Conservation (phyloP, 1,140 invertebrate genomes). For the Diprion similis region DNA sequence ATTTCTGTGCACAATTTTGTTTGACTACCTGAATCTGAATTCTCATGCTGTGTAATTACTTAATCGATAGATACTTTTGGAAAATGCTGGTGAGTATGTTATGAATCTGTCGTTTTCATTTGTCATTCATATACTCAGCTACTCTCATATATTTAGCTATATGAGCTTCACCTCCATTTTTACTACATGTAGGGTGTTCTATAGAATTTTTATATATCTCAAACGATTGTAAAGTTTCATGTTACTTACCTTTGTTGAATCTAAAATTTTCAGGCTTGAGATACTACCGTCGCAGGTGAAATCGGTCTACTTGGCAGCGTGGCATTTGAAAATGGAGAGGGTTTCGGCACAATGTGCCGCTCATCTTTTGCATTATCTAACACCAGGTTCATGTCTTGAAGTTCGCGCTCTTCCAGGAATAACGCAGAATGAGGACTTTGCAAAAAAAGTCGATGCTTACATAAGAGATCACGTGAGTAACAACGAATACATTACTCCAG, state of each 20-base stretch:
- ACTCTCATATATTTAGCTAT: neutral
- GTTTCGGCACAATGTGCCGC: conserved; percentile 75
- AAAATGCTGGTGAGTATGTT: conserved; percentile 9
- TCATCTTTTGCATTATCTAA: conserved; percentile 73
- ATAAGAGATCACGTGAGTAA: conserved; percentile 73
- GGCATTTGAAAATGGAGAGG: conserved; percentile 75
- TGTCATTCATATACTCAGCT: neutral
- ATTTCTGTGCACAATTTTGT: conserved; percentile 19
- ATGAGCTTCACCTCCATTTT: too few species aligned
- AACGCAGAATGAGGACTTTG: conserved; percentile 66
- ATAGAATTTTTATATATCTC: too few species aligned
- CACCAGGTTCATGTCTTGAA: conserved; percentile 74
- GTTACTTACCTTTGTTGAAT: neutral
- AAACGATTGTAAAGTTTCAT: neutral
- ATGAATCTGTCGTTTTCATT: neutral
- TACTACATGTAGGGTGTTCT: too few species aligned
- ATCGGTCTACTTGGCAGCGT: conserved; percentile 77
- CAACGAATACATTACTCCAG: neutral
- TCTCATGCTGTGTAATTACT: neutral
- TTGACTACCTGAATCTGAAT: conserved; percentile 48
- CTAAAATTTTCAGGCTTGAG: conserved; percentile 60
- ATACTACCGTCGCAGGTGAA: conserved; percentile 68
- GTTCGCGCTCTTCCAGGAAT: conserved; percentile 74
- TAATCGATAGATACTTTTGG: neutral
- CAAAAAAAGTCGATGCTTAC: conserved; percentile 72